Evolutionary conservation across 2,797 vertebrate genomes (phyloP).

Genomic region (Diplodus sargus): DNA sequence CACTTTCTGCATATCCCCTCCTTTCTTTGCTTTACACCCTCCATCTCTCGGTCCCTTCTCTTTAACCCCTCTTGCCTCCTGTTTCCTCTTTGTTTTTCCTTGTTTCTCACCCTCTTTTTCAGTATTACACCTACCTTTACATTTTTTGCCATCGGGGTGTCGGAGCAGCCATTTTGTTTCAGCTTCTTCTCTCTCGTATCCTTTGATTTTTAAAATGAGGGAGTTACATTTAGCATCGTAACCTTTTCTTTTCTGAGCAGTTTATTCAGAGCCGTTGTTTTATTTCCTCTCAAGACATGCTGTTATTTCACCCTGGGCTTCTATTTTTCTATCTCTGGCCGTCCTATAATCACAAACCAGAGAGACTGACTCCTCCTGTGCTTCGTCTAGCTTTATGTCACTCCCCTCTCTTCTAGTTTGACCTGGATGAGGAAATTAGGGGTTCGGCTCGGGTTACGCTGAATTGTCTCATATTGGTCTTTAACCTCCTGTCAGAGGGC

Average conservation of each 20-base stretch:
- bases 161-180: no score
- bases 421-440: background rate
- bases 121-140: no score
- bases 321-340: background rate
- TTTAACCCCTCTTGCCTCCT: background rate
- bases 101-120: background rate
- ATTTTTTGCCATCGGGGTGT: no score
- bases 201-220: no score
- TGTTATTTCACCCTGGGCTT: background rate
- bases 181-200: no score
- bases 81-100: background rate
- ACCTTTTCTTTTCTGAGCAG: background rate
- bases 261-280: background rate
- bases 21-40: background rate
- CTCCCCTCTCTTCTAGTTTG: background rate
- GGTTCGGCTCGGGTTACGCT: no score
- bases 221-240: no score
- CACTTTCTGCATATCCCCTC: slow-evolving; percentile 33
- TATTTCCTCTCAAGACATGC: background rate
- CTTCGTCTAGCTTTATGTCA: no score
- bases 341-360: no score
- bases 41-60: background rate
- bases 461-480: no score
- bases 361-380: background rate
- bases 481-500: background rate